Percentiles rank a stretch among this genome's conserved stretches.
Evolutionary conservation across 2,113 vertebrate species (phyloP).

Genomic region (Gobiocypris rarus): DNA sequence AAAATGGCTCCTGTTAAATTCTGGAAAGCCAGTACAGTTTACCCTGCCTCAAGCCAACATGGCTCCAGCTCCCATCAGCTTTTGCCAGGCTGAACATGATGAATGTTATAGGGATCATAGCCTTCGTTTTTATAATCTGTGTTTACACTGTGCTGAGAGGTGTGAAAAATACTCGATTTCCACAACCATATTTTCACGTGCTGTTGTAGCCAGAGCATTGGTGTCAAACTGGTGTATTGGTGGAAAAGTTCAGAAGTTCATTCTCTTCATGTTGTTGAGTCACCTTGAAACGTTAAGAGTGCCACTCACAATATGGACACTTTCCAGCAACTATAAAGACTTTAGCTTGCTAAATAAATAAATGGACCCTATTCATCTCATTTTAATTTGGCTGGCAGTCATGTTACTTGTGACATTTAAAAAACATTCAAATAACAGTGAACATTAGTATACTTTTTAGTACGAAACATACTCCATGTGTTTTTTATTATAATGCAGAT

Average conservation of each 20-base stretch:
- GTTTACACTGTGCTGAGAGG: not conserved
- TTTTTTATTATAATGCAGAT: not conserved
- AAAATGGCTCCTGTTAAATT: conserved; percentile 15
- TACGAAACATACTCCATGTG: too few species aligned
- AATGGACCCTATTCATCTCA: not conserved
- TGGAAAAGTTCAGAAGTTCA: not conserved
- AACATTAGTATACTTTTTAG: not conserved
- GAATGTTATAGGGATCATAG: not conserved
- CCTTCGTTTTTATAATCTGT: conserved; percentile 8
- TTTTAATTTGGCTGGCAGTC: not conserved
- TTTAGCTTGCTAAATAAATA: not conserved
- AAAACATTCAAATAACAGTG: too few species aligned
- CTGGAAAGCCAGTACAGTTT: conserved; percentile 17
- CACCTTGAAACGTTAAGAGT: not conserved
- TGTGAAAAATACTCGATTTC: not conserved
- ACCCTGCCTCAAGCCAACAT: conserved; percentile 43
- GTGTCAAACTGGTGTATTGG: too few species aligned
- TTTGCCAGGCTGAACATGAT: conserved; percentile 22
- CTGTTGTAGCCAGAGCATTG: not conserved
- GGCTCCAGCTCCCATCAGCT: conserved; percentile 11
- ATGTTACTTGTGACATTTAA: not conserved
- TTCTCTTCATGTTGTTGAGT: not conserved
- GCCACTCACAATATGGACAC: not conserved
- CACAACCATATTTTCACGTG: not conserved
- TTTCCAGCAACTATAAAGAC: not conserved